These are phyloP conservation scores for Ptychoptera contaminata DNA, from an alignment of 2,888 invertebrate genomes.

Conservation along the genomic window DNA sequence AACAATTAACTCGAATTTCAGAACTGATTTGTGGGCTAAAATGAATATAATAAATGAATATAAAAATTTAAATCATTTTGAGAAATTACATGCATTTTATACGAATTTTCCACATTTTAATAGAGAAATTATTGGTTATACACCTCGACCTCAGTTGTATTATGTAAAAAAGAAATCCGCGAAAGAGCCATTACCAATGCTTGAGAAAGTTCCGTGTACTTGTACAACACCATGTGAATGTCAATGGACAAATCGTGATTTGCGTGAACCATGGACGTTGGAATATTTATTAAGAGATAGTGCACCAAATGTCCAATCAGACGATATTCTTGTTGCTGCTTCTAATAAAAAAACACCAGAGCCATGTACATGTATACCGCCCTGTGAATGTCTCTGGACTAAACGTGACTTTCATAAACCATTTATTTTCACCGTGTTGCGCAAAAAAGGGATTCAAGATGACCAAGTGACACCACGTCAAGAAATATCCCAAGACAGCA, in stretches of 20 bases:
- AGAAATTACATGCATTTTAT: conserved; percentile 21
- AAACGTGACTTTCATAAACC: background rate
- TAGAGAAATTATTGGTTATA: conserved; percentile 17
- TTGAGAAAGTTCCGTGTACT: conserved; percentile 2
- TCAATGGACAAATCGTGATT: conserved; percentile 13
- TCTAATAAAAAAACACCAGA: background rate
- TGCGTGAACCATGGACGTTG: conserved; percentile 10
- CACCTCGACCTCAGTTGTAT: conserved; percentile 7
- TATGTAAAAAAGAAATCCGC: conserved; percentile 2
- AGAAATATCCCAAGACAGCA: too few relatives aligned
- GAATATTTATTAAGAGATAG: conserved; percentile 5
- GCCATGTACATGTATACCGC: conserved; percentile 4
- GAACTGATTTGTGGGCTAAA: conserved; percentile 34
- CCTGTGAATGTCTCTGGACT: conserved; percentile 7
- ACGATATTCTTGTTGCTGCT: background rate
- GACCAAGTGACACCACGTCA: too few relatives aligned
- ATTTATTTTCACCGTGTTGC: background rate
- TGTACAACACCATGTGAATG: conserved; percentile 20
- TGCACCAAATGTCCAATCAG: background rate
- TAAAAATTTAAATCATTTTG: conserved; percentile 36
- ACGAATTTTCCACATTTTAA: conserved; percentile 9
- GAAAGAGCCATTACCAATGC: background rate
- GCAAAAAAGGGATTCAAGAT: background rate
- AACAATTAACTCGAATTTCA: too few relatives aligned
- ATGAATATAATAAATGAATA: conserved; percentile 35